Evolutionary conservation across 53 echinoderm and acorn worm species (phyloP).

Genomic region (Zoroaster sp.): DNA sequence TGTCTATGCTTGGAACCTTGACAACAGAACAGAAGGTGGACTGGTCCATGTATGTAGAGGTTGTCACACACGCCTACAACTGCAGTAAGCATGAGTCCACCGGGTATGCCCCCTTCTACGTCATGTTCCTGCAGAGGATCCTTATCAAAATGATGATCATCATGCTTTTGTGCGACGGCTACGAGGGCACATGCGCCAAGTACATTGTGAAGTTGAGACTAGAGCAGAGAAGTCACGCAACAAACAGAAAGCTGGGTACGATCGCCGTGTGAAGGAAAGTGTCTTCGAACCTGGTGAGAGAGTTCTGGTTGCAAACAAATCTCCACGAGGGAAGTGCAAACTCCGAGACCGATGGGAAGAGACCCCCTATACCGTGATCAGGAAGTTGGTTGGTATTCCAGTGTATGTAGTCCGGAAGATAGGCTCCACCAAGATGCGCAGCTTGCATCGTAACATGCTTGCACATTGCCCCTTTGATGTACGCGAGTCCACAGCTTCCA

Average conservation of each 20-base stretch:
- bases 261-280: background rate
- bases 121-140: constrained; percentile 1
- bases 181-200: background rate
- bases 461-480: background rate
- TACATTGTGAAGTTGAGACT: background rate
- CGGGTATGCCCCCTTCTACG: constrained; percentile 4
- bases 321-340: background rate
- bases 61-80: constrained; percentile 30
- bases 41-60: background rate
- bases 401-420: background rate
- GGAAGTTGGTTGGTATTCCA: background rate
- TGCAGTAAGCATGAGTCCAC: constrained; percentile 8
- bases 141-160: background rate
- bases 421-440: background rate
- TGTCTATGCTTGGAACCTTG: constrained; percentile 57
- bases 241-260: background rate
- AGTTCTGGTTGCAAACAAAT: constrained; percentile 5
- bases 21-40: constrained; percentile 2
- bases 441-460: background rate
- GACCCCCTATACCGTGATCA: background rate
- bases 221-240: background rate
- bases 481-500: too few relatives aligned
- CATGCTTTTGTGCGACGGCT: background rate
- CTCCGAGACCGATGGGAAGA: constrained; percentile 10
- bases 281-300: background rate